phyloP scores from a whole-genome alignment of 2,113 vertebrate species.

The Polypterus senegalus region DNA sequence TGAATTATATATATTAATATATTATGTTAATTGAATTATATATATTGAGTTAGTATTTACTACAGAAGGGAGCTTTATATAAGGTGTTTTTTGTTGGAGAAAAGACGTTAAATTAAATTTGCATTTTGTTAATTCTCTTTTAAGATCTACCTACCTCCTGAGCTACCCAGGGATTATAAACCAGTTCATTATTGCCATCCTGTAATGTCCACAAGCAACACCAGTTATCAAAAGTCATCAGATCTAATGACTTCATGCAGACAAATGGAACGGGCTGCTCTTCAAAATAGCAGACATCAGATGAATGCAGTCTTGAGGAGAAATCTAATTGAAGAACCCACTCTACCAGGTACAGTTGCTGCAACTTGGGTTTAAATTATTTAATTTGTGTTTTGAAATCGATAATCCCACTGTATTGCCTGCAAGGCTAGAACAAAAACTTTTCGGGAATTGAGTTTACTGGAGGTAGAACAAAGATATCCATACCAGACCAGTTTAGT shows the following conservation, averaged over 20 bases:
- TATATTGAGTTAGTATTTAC: too few species aligned
- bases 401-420: too few species aligned
- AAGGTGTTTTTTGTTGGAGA: too few species aligned
- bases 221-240: conserved; percentile 46
- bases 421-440: too few species aligned
- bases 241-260: conserved; percentile 54
- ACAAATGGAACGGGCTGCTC: conserved; percentile 36
- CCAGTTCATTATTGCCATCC: conserved; percentile 72
- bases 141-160: conserved; percentile 70
- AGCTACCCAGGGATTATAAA: conserved; percentile 63
- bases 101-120: too few species aligned
- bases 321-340: conserved; percentile 60
- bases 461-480: too few species aligned
- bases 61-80: too few species aligned
- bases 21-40: too few species aligned
- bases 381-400: not conserved
- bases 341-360: conserved; percentile 48
- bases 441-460: too few species aligned
- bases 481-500: too few species aligned
- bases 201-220: conserved; percentile 32
- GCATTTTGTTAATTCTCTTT: not conserved
- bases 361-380: fast-evolving
- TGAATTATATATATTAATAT: too few species aligned
- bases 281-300: conserved; percentile 53
- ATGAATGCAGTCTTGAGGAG: conserved; percentile 65